Conservation (phyloP, 2,888 invertebrate genomes). For the Cremastobaeus sp. region DNA sequence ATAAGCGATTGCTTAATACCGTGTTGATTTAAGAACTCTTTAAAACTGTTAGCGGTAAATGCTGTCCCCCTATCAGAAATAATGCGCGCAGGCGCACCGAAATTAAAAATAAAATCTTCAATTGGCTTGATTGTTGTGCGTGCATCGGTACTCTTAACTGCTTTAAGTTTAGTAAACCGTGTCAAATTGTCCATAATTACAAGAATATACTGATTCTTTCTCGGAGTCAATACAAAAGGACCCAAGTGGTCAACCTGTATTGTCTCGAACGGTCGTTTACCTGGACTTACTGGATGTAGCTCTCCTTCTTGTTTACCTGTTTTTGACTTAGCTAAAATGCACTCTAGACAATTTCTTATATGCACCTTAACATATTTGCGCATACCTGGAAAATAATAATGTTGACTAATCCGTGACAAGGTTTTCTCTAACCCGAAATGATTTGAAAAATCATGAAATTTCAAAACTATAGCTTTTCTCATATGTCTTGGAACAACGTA, state of each 20-base stretch:
- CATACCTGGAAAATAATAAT: neutral
- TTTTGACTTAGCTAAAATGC: neutral
- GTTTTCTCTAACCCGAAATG: neutral
- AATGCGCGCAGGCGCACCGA: constrained; percentile 46
- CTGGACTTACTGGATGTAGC: neutral
- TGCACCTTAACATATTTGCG: neutral
- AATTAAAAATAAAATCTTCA: constrained; percentile 5
- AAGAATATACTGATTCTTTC: constrained; percentile 3
- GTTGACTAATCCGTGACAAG: neutral
- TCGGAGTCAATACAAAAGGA: neutral
- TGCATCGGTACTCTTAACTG: neutral
- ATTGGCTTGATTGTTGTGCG: neutral
- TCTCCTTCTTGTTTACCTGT: neutral
- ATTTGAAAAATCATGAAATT: neutral
- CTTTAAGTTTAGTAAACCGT: neutral
- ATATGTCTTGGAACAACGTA: neutral
- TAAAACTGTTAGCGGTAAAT: constrained; percentile 36
- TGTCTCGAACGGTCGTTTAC: neutral
- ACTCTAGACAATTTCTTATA: neutral
- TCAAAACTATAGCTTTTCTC: neutral
- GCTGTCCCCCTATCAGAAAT: constrained; percentile 57
- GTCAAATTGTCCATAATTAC: constrained; percentile 9
- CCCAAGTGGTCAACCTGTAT: neutral
- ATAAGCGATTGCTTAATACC: constrained; percentile 52
- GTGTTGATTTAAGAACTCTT: constrained; percentile 6